These are phyloP conservation scores for Eurytoma californica DNA, from an alignment of 2,888 invertebrate genomes.

Conservation along the genomic window DNA sequence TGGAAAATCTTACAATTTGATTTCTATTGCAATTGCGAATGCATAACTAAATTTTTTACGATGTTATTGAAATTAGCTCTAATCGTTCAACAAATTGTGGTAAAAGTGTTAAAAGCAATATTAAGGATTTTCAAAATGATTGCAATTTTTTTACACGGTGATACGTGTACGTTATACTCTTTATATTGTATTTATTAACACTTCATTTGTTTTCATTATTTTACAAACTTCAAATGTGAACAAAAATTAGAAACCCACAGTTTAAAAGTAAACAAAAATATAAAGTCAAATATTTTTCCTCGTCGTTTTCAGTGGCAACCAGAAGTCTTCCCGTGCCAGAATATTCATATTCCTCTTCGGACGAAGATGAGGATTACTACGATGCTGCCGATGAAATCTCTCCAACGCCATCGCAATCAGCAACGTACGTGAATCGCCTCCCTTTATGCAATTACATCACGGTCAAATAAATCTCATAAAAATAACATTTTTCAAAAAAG, in stretches of 20 bases:
- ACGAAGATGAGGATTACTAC: conserved; percentile 95
- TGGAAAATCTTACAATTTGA: no score
- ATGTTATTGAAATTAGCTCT: no score
- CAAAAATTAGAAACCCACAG: background rate
- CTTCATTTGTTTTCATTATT: background rate
- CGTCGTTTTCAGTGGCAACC: conserved; percentile 30
- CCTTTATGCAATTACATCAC: no score
- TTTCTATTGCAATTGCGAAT: no score
- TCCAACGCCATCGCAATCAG: conserved; percentile 61
- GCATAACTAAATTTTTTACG: no score
- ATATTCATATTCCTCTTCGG: conserved; percentile 97
- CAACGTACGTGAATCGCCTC: no score
- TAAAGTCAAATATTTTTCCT: background rate
- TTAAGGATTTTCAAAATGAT: background rate
- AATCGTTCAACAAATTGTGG: no score
- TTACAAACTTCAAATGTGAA: background rate
- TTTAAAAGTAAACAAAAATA: background rate
- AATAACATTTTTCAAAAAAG: background rate
- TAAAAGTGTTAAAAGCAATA: no score
- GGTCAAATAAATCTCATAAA: background rate
- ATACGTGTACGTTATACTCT: background rate
- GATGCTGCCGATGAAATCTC: conserved; percentile 88
- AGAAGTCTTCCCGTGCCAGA: conserved; percentile 84
- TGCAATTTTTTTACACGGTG: background rate
- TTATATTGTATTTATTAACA: background rate